Conservation (phyloP, 37 sponge, comb jelly and placozoan genomes). For the Halichondria panicea region DNA sequence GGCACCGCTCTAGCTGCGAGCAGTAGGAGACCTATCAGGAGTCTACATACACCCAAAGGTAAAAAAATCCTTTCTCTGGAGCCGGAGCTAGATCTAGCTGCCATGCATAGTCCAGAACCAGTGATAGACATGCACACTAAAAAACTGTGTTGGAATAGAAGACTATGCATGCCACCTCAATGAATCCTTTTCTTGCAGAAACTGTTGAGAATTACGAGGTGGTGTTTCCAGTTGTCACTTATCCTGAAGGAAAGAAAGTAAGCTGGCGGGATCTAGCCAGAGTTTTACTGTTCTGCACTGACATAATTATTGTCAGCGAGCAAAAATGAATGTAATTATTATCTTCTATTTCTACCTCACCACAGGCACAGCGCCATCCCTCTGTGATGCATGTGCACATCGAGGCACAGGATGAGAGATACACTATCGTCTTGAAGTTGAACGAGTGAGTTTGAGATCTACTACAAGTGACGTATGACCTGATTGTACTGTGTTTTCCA, state of each 20-base stretch:
- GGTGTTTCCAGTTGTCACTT: conserved; percentile 20
- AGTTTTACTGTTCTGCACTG: not conserved
- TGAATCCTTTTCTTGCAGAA: conserved; percentile 11
- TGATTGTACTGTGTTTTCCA: too few species aligned
- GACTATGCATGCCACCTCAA: not conserved
- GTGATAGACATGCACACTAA: too few species aligned
- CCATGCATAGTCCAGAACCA: not conserved
- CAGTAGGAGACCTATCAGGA: conserved; percentile 17
- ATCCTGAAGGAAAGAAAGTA: conserved; percentile 6
- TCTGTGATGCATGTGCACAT: not conserved
- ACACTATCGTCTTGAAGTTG: conserved; percentile 7
- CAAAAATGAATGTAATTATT: not conserved
- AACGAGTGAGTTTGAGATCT: conserved; percentile 23
- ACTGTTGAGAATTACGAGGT: conserved; percentile 39
- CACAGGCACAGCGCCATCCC: conserved; percentile 30
- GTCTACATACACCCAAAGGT: conserved; percentile 38
- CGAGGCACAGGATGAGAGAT: not conserved
- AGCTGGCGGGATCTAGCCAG: not conserved
- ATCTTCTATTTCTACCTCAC: too few species aligned
- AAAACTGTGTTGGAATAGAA: not conserved
- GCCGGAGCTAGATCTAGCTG: not conserved
- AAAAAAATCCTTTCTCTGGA: not conserved
- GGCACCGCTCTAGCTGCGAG: not conserved
- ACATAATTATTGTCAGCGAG: not conserved
- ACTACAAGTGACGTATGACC: not conserved